These are phyloP conservation scores for Drosophila rhopaloa DNA, from an alignment of 1,140 invertebrate species.

Conservation along the genomic window DNA sequence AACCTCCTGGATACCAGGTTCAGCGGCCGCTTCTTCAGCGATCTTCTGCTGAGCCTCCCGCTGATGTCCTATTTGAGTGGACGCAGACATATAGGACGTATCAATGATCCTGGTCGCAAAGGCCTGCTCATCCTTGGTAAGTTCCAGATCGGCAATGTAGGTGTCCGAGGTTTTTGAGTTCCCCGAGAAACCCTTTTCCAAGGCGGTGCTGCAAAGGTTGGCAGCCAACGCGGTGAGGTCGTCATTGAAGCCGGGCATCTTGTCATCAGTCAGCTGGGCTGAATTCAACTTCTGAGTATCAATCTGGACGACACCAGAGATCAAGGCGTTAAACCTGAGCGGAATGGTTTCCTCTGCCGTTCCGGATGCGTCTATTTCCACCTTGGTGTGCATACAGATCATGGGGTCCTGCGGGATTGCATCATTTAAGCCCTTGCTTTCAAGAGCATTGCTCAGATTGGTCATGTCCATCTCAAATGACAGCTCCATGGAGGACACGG, in stretches of 20 bases:
- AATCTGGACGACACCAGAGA: constrained; percentile 62
- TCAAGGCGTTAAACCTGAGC: constrained; percentile 65
- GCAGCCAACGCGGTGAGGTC: constrained; percentile 68
- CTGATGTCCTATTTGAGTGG: constrained; percentile 2
- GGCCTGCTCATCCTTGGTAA: background rate
- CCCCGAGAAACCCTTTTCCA: constrained; percentile 54
- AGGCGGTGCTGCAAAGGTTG: constrained; percentile 68
- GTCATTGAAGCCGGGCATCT: constrained; percentile 62
- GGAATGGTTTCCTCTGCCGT: constrained; percentile 20
- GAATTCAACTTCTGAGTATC: constrained; percentile 54
- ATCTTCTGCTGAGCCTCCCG: background rate
- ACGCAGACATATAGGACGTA: background rate
- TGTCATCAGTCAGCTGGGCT: constrained; percentile 25
- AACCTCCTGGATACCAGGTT: constrained; percentile 1
- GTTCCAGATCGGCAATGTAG: background rate
- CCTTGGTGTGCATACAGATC: constrained; percentile 53
- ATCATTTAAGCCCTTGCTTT: background rate
- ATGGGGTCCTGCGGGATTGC: constrained; percentile 14
- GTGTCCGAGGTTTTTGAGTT: background rate
- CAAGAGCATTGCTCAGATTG: constrained; percentile 57
- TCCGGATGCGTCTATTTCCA: constrained; percentile 36
- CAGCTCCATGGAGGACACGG: constrained; percentile 71
- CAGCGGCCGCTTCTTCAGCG: background rate
- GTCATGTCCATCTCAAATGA: constrained; percentile 81
- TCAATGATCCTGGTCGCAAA: background rate